Evolutionary conservation across 1,140 invertebrate species (phyloP).

Genomic region (Leptonema lineaticorne): DNA sequence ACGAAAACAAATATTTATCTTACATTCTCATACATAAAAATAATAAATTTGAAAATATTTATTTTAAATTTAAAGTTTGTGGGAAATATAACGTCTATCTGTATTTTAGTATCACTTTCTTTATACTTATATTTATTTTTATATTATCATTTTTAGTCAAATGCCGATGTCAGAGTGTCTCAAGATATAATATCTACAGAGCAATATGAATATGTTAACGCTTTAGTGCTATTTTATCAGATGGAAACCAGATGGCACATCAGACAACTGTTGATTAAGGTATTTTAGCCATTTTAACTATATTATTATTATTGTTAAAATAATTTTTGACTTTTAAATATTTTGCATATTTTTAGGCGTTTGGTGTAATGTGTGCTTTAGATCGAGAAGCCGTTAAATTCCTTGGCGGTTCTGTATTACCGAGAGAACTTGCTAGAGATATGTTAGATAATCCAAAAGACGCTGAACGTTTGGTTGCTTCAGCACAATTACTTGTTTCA

Average conservation of each 20-base stretch:
- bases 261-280: slow-evolving; percentile 70
- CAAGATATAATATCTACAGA: slow-evolving; percentile 74
- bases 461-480: slow-evolving; percentile 69
- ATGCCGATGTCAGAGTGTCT: slow-evolving; percentile 79
- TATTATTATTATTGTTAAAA: background rate
- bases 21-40: no score
- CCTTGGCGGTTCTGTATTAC: slow-evolving; percentile 81
- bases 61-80: no score
- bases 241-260: slow-evolving; percentile 88
- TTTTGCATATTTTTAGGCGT: slow-evolving; percentile 60
- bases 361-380: slow-evolving; percentile 82
- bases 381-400: slow-evolving; percentile 77
- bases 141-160: slow-evolving; percentile 62
- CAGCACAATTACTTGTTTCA: slow-evolving; percentile 77
- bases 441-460: slow-evolving; percentile 72
- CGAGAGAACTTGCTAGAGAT: slow-evolving; percentile 82
- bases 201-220: slow-evolving; percentile 72
- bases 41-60: no score
- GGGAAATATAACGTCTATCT: no score
- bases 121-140: slow-evolving; percentile 4
- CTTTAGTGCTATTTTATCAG: slow-evolving; percentile 86
- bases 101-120: no score
- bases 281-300: slow-evolving; percentile 39
- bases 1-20: no score
- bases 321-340: slow-evolving; percentile 4